Evolutionary conservation across 2,888 invertebrate genomes (phyloP), one percentile per base, ranked within the genome.

Genomic region (Eristalis intricaria): DNA sequence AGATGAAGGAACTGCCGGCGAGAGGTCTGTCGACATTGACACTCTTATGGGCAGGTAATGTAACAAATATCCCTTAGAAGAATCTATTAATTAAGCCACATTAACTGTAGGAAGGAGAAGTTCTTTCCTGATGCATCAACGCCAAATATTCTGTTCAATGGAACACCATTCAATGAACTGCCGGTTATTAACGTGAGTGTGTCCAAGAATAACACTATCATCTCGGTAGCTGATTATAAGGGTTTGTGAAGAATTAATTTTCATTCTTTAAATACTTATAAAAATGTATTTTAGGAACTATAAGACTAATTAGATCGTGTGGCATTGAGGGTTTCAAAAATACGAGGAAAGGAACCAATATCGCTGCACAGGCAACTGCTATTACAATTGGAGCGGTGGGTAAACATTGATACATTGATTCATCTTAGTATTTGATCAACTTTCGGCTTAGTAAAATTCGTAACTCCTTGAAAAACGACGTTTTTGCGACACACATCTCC

Each of bases 251-350:
- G 75, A 13, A 2, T 23, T n/a, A 38, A 1, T 43, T 58, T 15
- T n/a, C 5, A 35, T 60, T 11, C 15, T 1, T 61, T n/a, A 15
- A 1, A 56, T 11, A 26, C 19, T 15, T 22, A 65, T 80, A 35
- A 79, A 79, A 1, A 85, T 56, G 29, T 4, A 10, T 89, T 93
- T 7, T 85, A 95, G 95, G 95, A 80, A 90, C 91, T 4, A 92
- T 94, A 0, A 94, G 96, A 90, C 89, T 96, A 11, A 94, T 95
- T 23, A 93, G 96, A 56, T 96, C 97, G 0, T 97, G 97, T 93
- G 98, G 99, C 0, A 94, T 96, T 90, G 99, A 99, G 92, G 99
- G 99, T 5, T 99, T 98, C 91, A 98, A 98, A 93, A 97, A 99
- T 92, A 96, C 98, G 0, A 96, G 96, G 90, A 99, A 99, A 93